These are phyloP conservation scores for Aromia moschata DNA, from an alignment of 2,888 invertebrate genomes.

Conservation along the genomic window DNA sequence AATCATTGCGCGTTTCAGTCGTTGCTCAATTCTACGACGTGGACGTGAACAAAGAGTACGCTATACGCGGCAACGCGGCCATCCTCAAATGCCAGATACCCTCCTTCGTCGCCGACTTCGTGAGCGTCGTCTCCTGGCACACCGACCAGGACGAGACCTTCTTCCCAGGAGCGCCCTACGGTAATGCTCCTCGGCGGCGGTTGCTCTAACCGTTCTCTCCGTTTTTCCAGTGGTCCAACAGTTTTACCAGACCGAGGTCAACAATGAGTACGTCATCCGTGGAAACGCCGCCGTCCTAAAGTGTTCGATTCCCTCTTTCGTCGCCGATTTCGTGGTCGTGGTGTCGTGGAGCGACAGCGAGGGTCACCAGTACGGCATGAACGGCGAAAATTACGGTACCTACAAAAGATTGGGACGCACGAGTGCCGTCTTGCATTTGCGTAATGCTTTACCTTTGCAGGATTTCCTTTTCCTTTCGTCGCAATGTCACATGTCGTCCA, in stretches of 20 bases:
- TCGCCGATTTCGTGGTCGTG: slow-evolving; percentile 89
- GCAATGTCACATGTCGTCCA: no score
- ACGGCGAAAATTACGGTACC: slow-evolving; percentile 69
- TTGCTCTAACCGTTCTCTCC: not conserved
- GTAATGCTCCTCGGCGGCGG: slow-evolving; percentile 44
- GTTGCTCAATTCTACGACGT: slow-evolving; percentile 84
- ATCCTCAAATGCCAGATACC: slow-evolving; percentile 91
- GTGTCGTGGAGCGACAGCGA: slow-evolving; percentile 86
- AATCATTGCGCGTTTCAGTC: slow-evolving; percentile 64
- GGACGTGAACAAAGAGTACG: slow-evolving; percentile 89
- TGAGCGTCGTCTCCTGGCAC: slow-evolving; percentile 87
- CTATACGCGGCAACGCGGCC: slow-evolving; percentile 88
- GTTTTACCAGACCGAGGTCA: slow-evolving; percentile 90
- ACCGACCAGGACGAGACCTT: slow-evolving; percentile 81
- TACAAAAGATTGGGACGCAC: no score
- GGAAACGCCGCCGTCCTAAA: slow-evolving; percentile 88
- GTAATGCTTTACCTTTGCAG: no score
- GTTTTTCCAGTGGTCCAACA: slow-evolving; percentile 83
- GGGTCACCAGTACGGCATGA: slow-evolving; percentile 76
- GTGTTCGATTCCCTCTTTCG: slow-evolving; percentile 90
- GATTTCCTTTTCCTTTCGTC: no score
- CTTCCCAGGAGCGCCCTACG: slow-evolving; percentile 66
- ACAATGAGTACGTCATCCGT: slow-evolving; percentile 90
- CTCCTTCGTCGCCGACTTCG: slow-evolving; percentile 92
- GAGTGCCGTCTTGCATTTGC: no score